These are phyloP conservation scores for Stichopus horrens DNA, from an alignment of 53 echinoderm and acorn worm species.

Conservation along the genomic window DNA sequence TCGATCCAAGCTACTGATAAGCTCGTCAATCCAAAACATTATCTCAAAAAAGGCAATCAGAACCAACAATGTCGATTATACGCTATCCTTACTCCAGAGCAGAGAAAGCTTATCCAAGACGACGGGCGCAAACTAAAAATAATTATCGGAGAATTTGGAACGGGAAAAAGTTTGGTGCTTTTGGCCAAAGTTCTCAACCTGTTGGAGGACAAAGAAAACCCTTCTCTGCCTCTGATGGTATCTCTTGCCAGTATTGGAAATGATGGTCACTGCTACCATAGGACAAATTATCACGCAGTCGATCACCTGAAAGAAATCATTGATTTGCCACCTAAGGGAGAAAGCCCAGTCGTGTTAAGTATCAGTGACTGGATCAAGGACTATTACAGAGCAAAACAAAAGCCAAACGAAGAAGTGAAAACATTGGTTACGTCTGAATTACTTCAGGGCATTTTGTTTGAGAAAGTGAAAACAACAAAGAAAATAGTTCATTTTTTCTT, in stretches of 20 bases:
- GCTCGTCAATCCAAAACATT: not conserved
- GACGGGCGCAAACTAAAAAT: not conserved
- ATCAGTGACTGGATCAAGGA: not conserved
- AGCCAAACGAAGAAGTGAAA: not conserved
- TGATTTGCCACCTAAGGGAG: not conserved
- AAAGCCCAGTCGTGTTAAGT: not conserved
- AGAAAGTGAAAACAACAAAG: not conserved
- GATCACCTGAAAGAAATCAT: not conserved
- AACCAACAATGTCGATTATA: no score
- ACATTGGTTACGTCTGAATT: conserved; percentile 4
- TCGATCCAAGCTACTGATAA: not conserved
- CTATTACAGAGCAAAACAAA: not conserved
- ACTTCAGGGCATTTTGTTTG: not conserved
- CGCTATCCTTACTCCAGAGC: not conserved
- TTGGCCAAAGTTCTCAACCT: not conserved
- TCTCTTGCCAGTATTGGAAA: not conserved
- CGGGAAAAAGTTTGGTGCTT: conserved; percentile 21
- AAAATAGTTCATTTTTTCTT: conserved; percentile 4
- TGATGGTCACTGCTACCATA: conserved; percentile 8
- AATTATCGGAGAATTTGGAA: conserved; percentile 11
- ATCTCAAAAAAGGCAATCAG: not conserved
- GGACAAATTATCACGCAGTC: not conserved
- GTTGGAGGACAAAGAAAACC: not conserved
- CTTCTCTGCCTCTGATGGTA: not conserved
- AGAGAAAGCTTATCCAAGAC: not conserved